These are phyloP conservation scores for Heliconius hortense DNA, from an alignment of 2,888 invertebrate genomes.

Conservation along the genomic window DNA sequence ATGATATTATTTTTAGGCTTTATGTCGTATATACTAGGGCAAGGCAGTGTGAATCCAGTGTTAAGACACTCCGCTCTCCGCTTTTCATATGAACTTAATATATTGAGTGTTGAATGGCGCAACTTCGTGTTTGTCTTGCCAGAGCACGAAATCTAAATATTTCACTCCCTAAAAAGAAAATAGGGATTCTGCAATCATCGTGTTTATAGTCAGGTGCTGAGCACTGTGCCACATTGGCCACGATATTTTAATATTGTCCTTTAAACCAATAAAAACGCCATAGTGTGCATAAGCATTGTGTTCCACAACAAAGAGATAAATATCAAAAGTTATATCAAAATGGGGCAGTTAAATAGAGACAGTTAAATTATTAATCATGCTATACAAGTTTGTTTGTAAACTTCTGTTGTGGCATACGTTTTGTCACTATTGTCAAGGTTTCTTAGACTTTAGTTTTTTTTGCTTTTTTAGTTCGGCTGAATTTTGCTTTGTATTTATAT, in stretches of 20 bases:
- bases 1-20: no score
- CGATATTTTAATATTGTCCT: constrained; percentile 21
- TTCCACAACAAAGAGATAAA: constrained; percentile 12
- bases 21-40: no score
- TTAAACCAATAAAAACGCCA: constrained; percentile 3
- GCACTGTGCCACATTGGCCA: not conserved
- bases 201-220: not conserved
- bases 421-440: constrained; percentile 55
- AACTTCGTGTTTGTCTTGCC: not conserved
- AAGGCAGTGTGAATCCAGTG: no score
- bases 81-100: no score
- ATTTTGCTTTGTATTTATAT: not conserved
- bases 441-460: not conserved
- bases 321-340: constrained; percentile 34
- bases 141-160: not conserved
- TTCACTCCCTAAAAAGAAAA: not conserved
- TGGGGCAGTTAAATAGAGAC: constrained; percentile 38
- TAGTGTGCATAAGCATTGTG: constrained; percentile 4
- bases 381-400: constrained; percentile 70
- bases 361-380: constrained; percentile 73
- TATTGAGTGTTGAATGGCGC: not conserved
- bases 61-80: no score
- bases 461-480: not conserved
- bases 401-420: constrained; percentile 60
- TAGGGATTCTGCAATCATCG: not conserved